A percentile compares a stretch with the other conserved stretches of the same genome.
Evolutionary conservation across 2,113 vertebrate species (phyloP).

Genomic region (Apaloderma vittatum): DNA sequence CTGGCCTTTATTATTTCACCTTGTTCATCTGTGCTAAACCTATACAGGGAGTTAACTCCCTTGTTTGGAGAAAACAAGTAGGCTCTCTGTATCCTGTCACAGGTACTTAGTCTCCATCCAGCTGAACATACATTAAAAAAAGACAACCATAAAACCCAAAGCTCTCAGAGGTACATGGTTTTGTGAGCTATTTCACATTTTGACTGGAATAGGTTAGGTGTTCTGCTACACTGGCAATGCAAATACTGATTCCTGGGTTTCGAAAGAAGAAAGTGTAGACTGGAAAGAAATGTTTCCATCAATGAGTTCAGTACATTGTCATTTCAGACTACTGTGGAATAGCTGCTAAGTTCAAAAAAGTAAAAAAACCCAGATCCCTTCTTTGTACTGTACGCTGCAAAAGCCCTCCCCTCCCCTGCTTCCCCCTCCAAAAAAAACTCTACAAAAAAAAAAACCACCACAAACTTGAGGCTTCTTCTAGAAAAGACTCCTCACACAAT

Average conservation of each 20-base stretch:
- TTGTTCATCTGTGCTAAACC: neutral
- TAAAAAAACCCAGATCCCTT: neutral
- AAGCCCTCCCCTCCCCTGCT: neutral
- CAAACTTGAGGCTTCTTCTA: neutral
- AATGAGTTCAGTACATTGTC: neutral
- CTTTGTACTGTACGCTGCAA: neutral
- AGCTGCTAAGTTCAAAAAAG: neutral
- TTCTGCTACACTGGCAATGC: neutral
- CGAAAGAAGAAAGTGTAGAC: neutral
- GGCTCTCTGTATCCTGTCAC: neutral
- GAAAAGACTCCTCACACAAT: neutral
- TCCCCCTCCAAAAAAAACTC: rapidly evolving
- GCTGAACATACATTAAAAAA: neutral
- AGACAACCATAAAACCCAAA: neutral
- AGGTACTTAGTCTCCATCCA: neutral
- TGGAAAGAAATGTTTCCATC: neutral
- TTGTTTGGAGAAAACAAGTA: neutral
- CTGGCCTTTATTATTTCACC: neutral
- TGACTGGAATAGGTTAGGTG: neutral
- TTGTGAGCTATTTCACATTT: neutral
- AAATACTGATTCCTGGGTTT: neutral
- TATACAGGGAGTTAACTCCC: neutral
- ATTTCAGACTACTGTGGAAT: neutral
- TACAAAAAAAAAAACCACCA: too few species aligned
- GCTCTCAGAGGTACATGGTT: neutral